Evolutionary conservation across 2,113 vertebrate genomes (phyloP), one percentile per base, ranked within the genome.

Genomic region (Progne subis): DNA sequence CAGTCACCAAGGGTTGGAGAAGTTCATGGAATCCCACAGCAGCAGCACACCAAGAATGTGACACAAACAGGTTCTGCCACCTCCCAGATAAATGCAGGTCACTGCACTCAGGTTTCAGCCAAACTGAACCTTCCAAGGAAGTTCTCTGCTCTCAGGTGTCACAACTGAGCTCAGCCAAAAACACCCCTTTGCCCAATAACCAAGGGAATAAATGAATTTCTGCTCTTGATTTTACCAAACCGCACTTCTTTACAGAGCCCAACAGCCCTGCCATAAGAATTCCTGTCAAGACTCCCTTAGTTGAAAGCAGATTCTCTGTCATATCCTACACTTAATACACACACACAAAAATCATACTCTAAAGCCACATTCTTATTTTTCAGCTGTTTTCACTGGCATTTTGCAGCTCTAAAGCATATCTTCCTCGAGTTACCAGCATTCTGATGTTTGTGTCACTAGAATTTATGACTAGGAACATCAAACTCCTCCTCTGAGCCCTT

Each of bases 111-210:
- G 18, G 63, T 91, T 92, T 76, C 94, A 94, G 18, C 18, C 28
- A 23, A 69, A 76, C 2, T 19, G 34, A 86, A 83, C 18, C 31
- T 46, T 7, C 1, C 52, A 44, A 12, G 13, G 24, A 78, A 85
- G 65, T 3, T 56, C 39, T 31, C 39, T 32, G 88, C 76, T 93
- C 31, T 82, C 60, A 3, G 43, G 50, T 88, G 18, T 63, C 82
- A 44, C 0, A 0, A 12, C 63, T 34, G 44, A 70, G 75, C 78
- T 60, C 1, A 0, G 32, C 2, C 67, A 61, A 47, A 71, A 56
- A 31, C 64, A 75, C 47, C 56, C 3, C 2, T 47, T 0, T 84
- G 47, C 74, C 57, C 75, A 69, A 17, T 15, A 1, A n/a, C 29
- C 13, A 29, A 39, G 24, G 3, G 60, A 86, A 86, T 5, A 5